Conservation (phyloP, 1,140 invertebrate species). For the Trachymyrmex cornetzi region DNA sequence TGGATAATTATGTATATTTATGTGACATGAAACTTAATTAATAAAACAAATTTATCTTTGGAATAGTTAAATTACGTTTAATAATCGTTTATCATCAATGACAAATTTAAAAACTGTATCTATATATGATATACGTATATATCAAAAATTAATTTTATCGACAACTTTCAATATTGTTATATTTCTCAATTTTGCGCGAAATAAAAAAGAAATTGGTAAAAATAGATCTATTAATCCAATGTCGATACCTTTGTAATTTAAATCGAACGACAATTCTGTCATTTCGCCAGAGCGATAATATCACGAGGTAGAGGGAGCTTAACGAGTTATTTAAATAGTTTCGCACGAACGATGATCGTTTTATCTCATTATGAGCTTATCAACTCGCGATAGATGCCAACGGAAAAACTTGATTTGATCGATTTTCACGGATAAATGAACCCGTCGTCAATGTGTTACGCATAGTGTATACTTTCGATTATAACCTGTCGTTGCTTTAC, state of each 20-base stretch:
- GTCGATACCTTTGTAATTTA: constrained; percentile 10
- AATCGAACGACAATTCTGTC: constrained; percentile 37
- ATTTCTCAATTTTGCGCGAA: constrained; percentile 15
- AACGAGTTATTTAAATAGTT: constrained; percentile 56
- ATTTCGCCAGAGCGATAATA: constrained; percentile 35
- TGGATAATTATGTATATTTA: not conserved
- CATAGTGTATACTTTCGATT: constrained; percentile 20
- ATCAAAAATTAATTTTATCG: constrained; percentile 11
- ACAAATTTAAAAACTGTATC: not conserved
- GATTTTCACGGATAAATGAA: constrained; percentile 40
- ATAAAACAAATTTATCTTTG: not conserved
- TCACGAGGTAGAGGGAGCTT: constrained; percentile 19
- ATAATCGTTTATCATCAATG: not conserved
- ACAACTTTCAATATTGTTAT: constrained; percentile 1
- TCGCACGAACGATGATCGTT: constrained; percentile 22
- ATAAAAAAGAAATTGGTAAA: constrained; percentile 1
- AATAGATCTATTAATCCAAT: not conserved
- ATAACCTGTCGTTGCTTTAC: constrained; percentile 12
- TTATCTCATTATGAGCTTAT: constrained; percentile 51
- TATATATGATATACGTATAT: not conserved
- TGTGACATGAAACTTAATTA: not conserved
- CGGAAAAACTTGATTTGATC: constrained; percentile 42
- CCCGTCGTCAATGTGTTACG: not conserved
- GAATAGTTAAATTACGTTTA: not conserved
- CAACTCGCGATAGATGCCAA: constrained; percentile 22